Conservation (phyloP, 92 coral and sea anemone genomes). For the Bergia sp. region DNA sequence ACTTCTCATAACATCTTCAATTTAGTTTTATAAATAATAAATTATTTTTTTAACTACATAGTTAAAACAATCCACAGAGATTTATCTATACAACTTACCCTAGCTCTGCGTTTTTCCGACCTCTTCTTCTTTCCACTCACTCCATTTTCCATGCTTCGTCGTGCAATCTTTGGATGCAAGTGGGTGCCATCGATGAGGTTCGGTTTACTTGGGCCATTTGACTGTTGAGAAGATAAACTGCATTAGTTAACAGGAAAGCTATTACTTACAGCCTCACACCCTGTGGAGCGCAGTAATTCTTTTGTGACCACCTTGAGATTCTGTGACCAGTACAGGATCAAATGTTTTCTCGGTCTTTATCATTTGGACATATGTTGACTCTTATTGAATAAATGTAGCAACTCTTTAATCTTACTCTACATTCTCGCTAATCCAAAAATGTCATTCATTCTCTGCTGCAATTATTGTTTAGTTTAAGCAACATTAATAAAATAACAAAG, state of each 20-base stretch:
- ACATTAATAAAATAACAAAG: conserved; percentile 21
- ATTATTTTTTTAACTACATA: not conserved
- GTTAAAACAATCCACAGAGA: not conserved
- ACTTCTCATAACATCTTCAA: not conserved
- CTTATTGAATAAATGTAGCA: not conserved
- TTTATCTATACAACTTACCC: conserved; percentile 62
- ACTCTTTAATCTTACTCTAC: not conserved
- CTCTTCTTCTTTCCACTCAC: conserved; percentile 77
- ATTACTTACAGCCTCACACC: not conserved
- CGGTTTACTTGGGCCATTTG: conserved; percentile 78
- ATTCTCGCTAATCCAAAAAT: conserved; percentile 23
- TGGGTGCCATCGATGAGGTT: conserved; percentile 67
- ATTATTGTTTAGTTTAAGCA: conserved; percentile 27
- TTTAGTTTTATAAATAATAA: not conserved
- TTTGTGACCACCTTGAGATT: not conserved
- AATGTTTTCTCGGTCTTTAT: not conserved
- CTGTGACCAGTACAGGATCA: not conserved
- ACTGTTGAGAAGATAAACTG: conserved; percentile 45
- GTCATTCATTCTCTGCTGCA: conserved; percentile 1
- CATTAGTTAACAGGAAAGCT: not conserved
- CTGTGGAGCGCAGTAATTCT: not conserved
- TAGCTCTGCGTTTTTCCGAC: conserved; percentile 78
- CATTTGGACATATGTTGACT: not conserved
- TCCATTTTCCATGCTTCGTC: conserved; percentile 81
- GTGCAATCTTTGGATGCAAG: conserved; percentile 71